phyloP scores from a whole-genome alignment of 2,113 vertebrate species.

The Castor canadensis region DNA sequence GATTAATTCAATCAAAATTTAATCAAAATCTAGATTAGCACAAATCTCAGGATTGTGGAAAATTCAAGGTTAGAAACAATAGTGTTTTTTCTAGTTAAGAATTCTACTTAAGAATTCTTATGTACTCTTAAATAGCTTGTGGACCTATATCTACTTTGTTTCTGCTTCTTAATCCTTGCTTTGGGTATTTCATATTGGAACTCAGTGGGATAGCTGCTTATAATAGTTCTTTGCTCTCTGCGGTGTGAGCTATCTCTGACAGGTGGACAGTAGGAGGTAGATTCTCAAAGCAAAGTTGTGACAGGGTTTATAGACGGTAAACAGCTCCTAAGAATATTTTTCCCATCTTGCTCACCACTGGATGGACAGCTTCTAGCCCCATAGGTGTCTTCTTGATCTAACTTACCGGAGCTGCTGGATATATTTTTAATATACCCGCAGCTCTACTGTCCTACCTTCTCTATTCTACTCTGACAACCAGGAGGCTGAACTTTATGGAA shows the following conservation, averaged over 20 bases:
- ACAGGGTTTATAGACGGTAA: neutral
- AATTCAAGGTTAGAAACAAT: slow-evolving; percentile 11
- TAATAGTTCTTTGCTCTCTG: neutral
- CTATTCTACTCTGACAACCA: neutral
- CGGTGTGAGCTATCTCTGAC: neutral
- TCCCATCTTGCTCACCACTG: accelerated
- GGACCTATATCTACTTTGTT: neutral
- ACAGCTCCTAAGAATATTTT: neutral
- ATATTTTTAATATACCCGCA: no score
- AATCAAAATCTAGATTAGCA: slow-evolving; percentile 50
- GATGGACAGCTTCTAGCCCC: neutral
- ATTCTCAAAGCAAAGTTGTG: neutral
- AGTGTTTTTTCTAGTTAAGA: neutral
- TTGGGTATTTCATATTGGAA: neutral
- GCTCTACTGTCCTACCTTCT: neutral
- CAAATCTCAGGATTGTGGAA: slow-evolving; percentile 2
- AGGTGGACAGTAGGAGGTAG: neutral
- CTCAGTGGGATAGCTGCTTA: neutral
- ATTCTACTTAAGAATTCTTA: neutral
- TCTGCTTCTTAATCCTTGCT: neutral
- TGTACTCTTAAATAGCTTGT: neutral
- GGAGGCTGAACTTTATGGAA: neutral
- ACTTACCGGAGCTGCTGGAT: neutral
- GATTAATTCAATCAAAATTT: slow-evolving; percentile 52
- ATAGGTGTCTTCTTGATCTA: neutral